Percentiles rank a stretch among this genome's conserved stretches.
Conservation (phyloP, 2,888 invertebrate species). For the Drosophila trichaetosa region DNA sequence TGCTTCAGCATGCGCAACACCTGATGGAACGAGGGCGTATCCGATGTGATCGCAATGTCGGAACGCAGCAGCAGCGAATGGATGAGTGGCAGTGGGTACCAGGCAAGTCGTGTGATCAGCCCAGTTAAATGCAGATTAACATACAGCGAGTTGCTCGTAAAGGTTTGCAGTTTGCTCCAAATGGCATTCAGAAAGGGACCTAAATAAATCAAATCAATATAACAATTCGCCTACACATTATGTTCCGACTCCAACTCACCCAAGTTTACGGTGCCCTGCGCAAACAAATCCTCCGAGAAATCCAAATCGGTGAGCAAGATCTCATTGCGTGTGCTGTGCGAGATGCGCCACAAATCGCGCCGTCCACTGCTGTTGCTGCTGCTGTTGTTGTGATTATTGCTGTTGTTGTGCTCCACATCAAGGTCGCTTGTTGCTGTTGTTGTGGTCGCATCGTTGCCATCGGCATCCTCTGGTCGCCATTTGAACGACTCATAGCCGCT, state of each 20-base stretch:
- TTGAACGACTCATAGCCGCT: slow-evolving; percentile 92
- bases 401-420: slow-evolving; percentile 72
- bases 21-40: slow-evolving; percentile 95
- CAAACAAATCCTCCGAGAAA: slow-evolving; percentile 85
- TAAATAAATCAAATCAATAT: slow-evolving; percentile 63
- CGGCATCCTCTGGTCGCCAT: slow-evolving; percentile 86
- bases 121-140: slow-evolving; percentile 95
- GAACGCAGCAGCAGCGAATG: slow-evolving; percentile 95
- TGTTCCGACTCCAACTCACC: slow-evolving; percentile 63
- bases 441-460: slow-evolving; percentile 54
- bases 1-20: slow-evolving; percentile 93
- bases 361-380: slow-evolving; percentile 46
- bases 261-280: slow-evolving; percentile 85
- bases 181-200: slow-evolving; percentile 93
- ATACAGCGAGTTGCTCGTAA: slow-evolving; percentile 93
- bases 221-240: neutral
- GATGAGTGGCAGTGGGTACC: slow-evolving; percentile 95
- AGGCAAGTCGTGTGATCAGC: slow-evolving; percentile 92
- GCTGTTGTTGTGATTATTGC: slow-evolving; percentile 37
- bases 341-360: slow-evolving; percentile 82
- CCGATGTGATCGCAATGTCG: slow-evolving; percentile 93
- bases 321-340: slow-evolving; percentile 79
- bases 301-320: slow-evolving; percentile 83
- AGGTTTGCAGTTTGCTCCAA: slow-evolving; percentile 92
- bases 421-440: slow-evolving; percentile 56